phyloP scores from a whole-genome alignment of 2,888 invertebrate species.

The Trissonchulus latispiculum region DNA sequence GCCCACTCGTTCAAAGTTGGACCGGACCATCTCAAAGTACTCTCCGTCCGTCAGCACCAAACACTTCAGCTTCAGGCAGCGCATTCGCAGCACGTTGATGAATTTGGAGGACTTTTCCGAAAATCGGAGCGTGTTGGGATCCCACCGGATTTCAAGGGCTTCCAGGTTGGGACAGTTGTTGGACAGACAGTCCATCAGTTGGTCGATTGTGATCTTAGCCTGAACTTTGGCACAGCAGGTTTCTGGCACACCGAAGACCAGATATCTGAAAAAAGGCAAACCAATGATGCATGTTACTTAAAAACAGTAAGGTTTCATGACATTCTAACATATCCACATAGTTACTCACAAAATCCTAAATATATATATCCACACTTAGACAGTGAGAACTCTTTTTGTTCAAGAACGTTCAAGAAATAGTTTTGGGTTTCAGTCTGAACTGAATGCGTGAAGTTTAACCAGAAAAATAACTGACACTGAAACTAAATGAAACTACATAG shows the following conservation, averaged over 20 bases:
- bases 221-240: conserved; percentile 89
- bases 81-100: conserved; percentile 88
- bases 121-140: conserved; percentile 92
- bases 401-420: neutral
- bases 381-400: too few species aligned
- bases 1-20: conserved; percentile 97
- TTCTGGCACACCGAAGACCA: conserved; percentile 94
- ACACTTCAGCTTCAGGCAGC: conserved; percentile 80
- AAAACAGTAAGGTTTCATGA: too few species aligned
- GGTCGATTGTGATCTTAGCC: conserved; percentile 66
- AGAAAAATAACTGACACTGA: too few species aligned
- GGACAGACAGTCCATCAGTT: conserved; percentile 92
- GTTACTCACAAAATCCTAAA: too few species aligned
- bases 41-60: conserved; percentile 97
- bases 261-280: conserved; percentile 58
- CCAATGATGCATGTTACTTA: neutral
- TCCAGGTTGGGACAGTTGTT: conserved; percentile 77
- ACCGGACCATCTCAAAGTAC: conserved; percentile 97
- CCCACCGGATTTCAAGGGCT: conserved; percentile 90
- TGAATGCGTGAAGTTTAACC: too few species aligned
- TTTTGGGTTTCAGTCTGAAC: too few species aligned
- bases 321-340: too few species aligned
- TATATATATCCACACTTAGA: too few species aligned
- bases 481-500: too few species aligned
- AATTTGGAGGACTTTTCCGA: conserved; percentile 99